Conservation (phyloP, 2,797 vertebrate species). For the Siniperca obscura region DNA sequence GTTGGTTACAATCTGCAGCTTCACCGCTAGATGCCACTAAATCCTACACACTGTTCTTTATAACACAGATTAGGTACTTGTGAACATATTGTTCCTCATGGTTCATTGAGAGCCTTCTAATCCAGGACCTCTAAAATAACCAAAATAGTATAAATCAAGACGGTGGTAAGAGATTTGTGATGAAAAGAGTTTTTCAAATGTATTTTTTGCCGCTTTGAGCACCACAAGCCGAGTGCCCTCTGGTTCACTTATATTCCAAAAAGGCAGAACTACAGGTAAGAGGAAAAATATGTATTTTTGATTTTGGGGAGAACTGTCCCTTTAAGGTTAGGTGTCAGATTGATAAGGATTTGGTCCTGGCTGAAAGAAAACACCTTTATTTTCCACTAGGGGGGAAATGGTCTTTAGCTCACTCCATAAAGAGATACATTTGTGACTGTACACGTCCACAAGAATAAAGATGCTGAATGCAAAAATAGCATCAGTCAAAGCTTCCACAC, state of each 20-base stretch:
- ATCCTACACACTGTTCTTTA: no score
- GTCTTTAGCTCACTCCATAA: not conserved
- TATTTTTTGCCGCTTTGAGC: no score
- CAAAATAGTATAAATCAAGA: not conserved
- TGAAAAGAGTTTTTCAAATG: not conserved
- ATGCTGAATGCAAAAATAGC: not conserved
- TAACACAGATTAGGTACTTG: not conserved
- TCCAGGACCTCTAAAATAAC: not conserved
- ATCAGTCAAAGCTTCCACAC: no score
- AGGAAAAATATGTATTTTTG: no score
- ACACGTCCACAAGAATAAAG: not conserved
- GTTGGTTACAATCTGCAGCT: no score
- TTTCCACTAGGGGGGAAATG: not conserved
- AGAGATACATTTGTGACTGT: not conserved
- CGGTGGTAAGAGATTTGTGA: no score
- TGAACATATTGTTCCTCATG: no score
- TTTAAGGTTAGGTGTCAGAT: not conserved
- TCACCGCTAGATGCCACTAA: no score
- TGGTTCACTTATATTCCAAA: no score
- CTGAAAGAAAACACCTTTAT: not conserved
- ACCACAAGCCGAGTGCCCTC: no score
- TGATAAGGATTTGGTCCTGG: not conserved
- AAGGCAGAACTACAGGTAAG: no score
- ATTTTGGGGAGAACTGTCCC: no score
- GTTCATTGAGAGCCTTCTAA: not conserved